These are phyloP conservation scores for Synergus umbraculus DNA, from an alignment of 2,888 invertebrate genomes.

Conservation along the genomic window DNA sequence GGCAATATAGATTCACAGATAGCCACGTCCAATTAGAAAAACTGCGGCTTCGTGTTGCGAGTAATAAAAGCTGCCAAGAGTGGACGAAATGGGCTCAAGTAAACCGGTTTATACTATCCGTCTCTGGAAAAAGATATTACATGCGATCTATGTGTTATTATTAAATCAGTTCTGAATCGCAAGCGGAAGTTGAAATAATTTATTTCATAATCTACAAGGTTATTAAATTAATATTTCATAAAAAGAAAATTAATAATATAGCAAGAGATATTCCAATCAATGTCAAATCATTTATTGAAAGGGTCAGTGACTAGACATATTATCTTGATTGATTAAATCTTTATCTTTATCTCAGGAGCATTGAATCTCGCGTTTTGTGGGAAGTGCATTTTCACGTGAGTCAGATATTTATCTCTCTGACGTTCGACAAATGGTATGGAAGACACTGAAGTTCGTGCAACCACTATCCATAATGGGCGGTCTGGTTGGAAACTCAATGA, in stretches of 20 bases:
- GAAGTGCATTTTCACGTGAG: slow-evolving; percentile 30
- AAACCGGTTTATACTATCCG: slow-evolving; percentile 21
- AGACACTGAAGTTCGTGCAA: slow-evolving; percentile 14
- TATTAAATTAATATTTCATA: neutral
- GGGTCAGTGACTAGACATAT: neutral
- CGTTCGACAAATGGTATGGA: slow-evolving; percentile 22
- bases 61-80: slow-evolving; percentile 32
- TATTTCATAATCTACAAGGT: neutral
- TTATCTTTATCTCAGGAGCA: slow-evolving; percentile 1
- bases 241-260: neutral
- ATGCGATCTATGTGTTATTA: neutral
- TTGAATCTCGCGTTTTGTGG: neutral
- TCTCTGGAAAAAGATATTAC: slow-evolving; percentile 2
- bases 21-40: slow-evolving; percentile 68
- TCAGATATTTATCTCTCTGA: slow-evolving; percentile 27
- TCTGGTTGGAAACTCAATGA: slow-evolving; percentile 6
- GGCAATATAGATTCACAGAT: slow-evolving; percentile 68
- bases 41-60: slow-evolving; percentile 54
- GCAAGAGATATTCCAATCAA: neutral
- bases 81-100: slow-evolving; percentile 34
- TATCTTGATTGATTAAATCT: slow-evolving; percentile 3
- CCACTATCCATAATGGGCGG: neutral
- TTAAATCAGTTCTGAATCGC: neutral
- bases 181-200: neutral
- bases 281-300: neutral